Evolutionary conservation across 2,888 invertebrate species (phyloP).

Genomic region (Pilophorus perplexus): DNA sequence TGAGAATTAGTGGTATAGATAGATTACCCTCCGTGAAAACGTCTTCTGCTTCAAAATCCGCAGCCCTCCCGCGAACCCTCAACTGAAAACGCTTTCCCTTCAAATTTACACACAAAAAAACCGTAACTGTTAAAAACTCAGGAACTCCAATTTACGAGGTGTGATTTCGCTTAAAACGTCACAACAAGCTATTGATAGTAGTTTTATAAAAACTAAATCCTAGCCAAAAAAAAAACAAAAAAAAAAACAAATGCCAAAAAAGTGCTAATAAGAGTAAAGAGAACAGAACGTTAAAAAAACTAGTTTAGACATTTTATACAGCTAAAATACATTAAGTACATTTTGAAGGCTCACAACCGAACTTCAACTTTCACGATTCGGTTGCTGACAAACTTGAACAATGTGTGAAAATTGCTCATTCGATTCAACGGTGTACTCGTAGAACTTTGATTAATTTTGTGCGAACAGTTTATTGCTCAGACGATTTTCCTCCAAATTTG

Average conservation of each 20-base stretch:
- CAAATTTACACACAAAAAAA: too few species aligned
- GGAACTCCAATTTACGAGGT: slow-evolving; percentile 10
- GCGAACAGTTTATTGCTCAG: too few species aligned
- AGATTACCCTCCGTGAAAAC: neutral
- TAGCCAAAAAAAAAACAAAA: slow-evolving; percentile 32
- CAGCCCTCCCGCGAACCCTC: neutral
- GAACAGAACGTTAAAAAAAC: neutral
- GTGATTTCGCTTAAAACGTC: too few species aligned
- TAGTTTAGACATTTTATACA: neutral
- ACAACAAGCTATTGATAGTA: slow-evolving; percentile 44
- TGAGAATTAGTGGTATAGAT: neutral
- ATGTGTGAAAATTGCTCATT: too few species aligned
- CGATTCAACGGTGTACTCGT: too few species aligned
- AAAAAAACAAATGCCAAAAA: neutral
- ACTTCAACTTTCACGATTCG: neutral
- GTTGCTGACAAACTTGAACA: neutral
- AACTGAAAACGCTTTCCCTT: too few species aligned
- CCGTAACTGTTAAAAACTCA: too few species aligned
- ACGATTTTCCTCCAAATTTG: too few species aligned
- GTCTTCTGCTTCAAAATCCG: slow-evolving; percentile 2
- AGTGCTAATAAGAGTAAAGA: neutral
- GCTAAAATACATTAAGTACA: neutral
- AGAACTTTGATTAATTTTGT: too few species aligned
- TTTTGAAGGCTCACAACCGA: neutral
- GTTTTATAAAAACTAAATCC: slow-evolving; percentile 45